These are phyloP conservation scores for Drosophila eugracilis DNA, from an alignment of 1,140 invertebrate species.

Conservation along the genomic window DNA sequence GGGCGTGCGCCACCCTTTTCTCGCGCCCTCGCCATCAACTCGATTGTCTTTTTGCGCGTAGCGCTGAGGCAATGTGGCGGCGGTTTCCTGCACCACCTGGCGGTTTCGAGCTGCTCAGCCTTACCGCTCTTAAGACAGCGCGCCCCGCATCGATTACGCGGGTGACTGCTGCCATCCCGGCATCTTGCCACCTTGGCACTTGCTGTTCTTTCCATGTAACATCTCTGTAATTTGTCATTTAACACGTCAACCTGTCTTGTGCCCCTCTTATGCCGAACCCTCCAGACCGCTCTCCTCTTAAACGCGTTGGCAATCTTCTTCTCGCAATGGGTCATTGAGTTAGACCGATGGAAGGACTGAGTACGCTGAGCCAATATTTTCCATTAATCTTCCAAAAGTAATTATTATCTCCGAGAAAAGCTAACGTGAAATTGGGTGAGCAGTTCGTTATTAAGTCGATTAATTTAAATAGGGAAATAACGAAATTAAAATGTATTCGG, in stretches of 20 bases:
- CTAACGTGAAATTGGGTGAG: too few species aligned
- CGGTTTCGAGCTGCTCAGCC: slow-evolving; percentile 6
- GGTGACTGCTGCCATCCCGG: slow-evolving; percentile 12
- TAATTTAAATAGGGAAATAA: too few species aligned
- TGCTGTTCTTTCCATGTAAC: slow-evolving; percentile 68
- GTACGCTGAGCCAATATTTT: background rate
- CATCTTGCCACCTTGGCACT: too few species aligned
- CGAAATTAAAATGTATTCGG: too few species aligned
- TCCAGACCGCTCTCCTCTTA: slow-evolving; percentile 30
- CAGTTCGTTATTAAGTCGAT: too few species aligned
- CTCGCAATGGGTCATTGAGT: slow-evolving; percentile 54
- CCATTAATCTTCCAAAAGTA: slow-evolving; percentile 11
- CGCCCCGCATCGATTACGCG: slow-evolving; percentile 56
- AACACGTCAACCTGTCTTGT: slow-evolving; percentile 42
- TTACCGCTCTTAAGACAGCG: slow-evolving; percentile 45
- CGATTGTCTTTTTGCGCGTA: slow-evolving; percentile 63
- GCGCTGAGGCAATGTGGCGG: too few species aligned
- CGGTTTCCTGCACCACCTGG: slow-evolving; percentile 28
- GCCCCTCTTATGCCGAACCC: too few species aligned
- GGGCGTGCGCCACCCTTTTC: too few species aligned
- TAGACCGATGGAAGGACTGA: background rate
- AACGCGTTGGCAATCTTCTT: slow-evolving; percentile 18
- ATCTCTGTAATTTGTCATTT: slow-evolving; percentile 71
- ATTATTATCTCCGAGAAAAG: too few species aligned
- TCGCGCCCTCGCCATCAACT: slow-evolving; percentile 8